phyloP scores from a whole-genome alignment of 2,888 invertebrate species.

The Oscheius onirici region DNA sequence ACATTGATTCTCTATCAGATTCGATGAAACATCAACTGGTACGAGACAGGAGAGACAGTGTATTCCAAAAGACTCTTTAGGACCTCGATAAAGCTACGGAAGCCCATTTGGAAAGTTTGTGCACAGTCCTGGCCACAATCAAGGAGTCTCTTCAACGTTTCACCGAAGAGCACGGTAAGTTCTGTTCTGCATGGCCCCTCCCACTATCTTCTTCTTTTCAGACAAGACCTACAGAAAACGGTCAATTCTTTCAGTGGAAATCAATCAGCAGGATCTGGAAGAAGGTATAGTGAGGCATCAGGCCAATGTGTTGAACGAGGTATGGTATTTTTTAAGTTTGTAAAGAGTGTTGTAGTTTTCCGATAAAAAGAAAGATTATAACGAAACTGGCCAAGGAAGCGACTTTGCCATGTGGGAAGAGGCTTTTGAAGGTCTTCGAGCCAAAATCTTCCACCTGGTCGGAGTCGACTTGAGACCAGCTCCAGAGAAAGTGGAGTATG shows the following conservation, averaged over 20 bases:
- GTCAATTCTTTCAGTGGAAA: constrained; percentile 27
- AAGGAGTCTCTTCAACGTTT: constrained; percentile 2
- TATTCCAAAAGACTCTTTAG: not conserved
- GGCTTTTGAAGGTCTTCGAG: too few relatives aligned
- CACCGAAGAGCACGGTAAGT: constrained; percentile 14
- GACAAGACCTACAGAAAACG: not conserved
- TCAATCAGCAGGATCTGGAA: constrained; percentile 11
- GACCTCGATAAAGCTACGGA: constrained; percentile 18
- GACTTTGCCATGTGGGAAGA: too few relatives aligned
- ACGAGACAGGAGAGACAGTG: not conserved
- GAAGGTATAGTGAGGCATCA: constrained; percentile 19
- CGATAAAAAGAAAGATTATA: too few relatives aligned
- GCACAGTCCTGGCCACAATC: constrained; percentile 35
- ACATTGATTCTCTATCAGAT: constrained; percentile 7
- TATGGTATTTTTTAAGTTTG: constrained; percentile 24
- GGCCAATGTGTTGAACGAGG: constrained; percentile 38
- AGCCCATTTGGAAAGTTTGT: constrained; percentile 34
- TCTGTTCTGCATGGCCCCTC: not conserved
- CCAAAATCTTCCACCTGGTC: too few relatives aligned
- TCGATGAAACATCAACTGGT: not conserved
- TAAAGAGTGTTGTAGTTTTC: too few relatives aligned
- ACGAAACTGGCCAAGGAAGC: too few relatives aligned
- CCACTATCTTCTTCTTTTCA: constrained; percentile 1
- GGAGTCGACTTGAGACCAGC: not conserved
- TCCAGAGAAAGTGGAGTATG: not conserved